phyloP scores from a whole-genome alignment of 1,140 invertebrate species.

The Andrena cerasifolii region DNA sequence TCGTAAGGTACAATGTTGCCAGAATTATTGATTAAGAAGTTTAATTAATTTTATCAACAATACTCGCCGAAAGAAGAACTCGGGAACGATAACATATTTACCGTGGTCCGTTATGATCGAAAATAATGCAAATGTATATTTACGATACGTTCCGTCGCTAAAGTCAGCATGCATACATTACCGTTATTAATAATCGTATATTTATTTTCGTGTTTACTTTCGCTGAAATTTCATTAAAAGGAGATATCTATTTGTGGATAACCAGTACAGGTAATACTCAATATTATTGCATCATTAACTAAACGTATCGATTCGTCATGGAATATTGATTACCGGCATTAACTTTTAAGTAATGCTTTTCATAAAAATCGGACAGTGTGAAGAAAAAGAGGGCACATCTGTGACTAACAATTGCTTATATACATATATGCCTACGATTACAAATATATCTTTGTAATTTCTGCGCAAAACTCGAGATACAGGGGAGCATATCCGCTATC shows the following conservation, averaged over 20 bases:
- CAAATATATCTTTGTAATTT: too few relatives aligned
- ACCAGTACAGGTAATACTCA: background rate
- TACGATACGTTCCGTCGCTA: background rate
- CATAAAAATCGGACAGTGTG: too few relatives aligned
- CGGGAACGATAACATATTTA: constrained; percentile 49
- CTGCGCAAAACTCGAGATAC: background rate
- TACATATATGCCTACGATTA: background rate
- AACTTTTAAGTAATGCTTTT: background rate
- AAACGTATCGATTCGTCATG: constrained; percentile 20
- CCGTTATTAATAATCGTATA: background rate
- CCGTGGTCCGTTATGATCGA: background rate
- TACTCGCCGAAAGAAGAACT: constrained; percentile 21
- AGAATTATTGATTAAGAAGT: constrained; percentile 14
- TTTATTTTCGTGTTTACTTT: too few relatives aligned
- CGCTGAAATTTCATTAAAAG: background rate
- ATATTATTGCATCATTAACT: constrained; percentile 30
- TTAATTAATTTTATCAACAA: constrained; percentile 35
- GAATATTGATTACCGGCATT: background rate
- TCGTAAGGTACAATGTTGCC: constrained; percentile 2
- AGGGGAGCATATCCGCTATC: background rate
- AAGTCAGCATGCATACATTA: background rate
- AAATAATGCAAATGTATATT: constrained; percentile 2
- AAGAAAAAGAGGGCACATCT: background rate
- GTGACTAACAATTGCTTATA: background rate
- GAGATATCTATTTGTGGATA: background rate